Percentiles rank a stretch among this genome's conserved stretches.
Evolutionary conservation across 1,140 invertebrate species (phyloP).

Genomic region (Diachasmimorpha longicaudata): DNA sequence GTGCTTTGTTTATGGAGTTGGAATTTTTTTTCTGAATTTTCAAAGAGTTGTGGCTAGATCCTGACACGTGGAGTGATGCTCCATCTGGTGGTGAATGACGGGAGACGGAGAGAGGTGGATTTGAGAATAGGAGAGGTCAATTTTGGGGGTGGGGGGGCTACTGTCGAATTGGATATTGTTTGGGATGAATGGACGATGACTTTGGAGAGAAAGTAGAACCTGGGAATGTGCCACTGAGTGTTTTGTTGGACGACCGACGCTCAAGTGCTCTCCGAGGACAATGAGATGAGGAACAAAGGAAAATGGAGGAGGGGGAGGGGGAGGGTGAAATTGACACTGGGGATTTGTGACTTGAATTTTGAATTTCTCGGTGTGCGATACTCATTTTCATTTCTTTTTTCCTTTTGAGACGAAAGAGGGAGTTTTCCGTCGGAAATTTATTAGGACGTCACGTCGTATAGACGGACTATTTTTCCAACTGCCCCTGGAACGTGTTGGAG

Average conservation of each 20-base stretch:
- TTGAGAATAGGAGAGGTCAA: conserved; percentile 18
- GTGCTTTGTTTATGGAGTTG: background rate
- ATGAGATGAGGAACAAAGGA: conserved; percentile 28
- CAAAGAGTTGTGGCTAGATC: background rate
- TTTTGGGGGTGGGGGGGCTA: background rate
- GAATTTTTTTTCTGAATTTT: background rate
- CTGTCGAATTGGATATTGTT: background rate
- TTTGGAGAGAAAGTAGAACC: background rate
- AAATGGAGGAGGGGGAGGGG: background rate
- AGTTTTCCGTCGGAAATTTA: too few relatives aligned
- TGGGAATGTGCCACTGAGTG: conserved; percentile 20
- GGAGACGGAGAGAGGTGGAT: background rate
- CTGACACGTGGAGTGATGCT: background rate
- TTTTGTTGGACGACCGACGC: background rate
- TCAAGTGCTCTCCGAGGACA: background rate
- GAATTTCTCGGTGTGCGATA: too few relatives aligned
- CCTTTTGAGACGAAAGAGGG: too few relatives aligned
- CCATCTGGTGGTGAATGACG: background rate
- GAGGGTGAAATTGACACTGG: background rate
- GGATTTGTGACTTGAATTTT: background rate
- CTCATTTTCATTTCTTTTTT: too few relatives aligned
- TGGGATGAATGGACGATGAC: too few relatives aligned
- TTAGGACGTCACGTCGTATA: too few relatives aligned
- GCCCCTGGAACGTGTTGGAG: too few relatives aligned
- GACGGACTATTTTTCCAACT: too few relatives aligned